Conservation (phyloP, 2,888 invertebrate genomes). For the Epinotia brunnichana region DNA sequence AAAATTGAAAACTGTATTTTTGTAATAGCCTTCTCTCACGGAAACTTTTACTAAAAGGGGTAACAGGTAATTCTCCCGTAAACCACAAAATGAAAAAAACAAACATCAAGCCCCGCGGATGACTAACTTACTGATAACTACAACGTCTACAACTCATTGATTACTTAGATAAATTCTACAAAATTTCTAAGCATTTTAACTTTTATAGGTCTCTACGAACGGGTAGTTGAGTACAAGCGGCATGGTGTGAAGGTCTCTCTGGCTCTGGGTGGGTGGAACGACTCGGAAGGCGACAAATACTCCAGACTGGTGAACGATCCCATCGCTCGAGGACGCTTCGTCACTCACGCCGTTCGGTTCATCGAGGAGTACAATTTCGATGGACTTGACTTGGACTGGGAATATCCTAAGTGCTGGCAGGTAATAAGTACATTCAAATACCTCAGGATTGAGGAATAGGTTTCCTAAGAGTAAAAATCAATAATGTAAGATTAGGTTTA, state of each 20-base stretch:
- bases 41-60: too few species aligned
- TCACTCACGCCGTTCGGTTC: conserved; percentile 89
- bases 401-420: conserved; percentile 96
- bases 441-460: not conserved
- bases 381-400: conserved; percentile 98
- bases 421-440: conserved; percentile 65
- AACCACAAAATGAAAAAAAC: not conserved
- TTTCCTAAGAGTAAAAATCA: too few species aligned
- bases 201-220: conserved; percentile 90
- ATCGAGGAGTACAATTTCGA: conserved; percentile 92
- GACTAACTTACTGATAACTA: too few species aligned
- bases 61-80: too few species aligned
- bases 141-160: too few species aligned
- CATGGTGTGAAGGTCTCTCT: conserved; percentile 93
- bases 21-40: too few species aligned
- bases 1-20: too few species aligned
- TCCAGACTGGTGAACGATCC: conserved; percentile 92
- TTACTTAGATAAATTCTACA: too few species aligned
- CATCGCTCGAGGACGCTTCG: conserved; percentile 88
- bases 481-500: too few species aligned
- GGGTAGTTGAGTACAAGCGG: conserved; percentile 90
- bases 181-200: not conserved
- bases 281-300: conserved; percentile 95
- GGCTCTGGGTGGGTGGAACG: conserved; percentile 98
- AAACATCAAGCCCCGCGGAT: not conserved